Evolutionary conservation across 2,888 invertebrate genomes (phyloP).

Genomic region (Cinara cedri): DNA sequence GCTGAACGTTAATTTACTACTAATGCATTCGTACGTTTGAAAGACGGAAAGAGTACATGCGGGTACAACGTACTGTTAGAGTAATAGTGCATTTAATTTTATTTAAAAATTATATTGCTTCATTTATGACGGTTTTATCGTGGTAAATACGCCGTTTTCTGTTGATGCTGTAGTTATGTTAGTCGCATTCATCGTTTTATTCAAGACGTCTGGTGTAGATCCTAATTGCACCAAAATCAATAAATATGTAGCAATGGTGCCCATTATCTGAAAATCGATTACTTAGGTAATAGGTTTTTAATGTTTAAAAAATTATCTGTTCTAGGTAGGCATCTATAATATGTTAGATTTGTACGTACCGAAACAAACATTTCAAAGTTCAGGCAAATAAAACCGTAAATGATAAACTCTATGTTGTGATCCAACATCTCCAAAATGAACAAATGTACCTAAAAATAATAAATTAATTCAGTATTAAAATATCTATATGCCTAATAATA

Average conservation of each 20-base stretch:
- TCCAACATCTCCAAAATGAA: constrained; percentile 50
- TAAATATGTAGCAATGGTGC: constrained; percentile 44
- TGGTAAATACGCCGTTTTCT: neutral
- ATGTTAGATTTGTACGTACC: neutral
- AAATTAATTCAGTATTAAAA: too few relatives aligned
- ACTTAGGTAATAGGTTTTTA: neutral
- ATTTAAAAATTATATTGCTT: neutral
- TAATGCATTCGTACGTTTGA: too few relatives aligned
- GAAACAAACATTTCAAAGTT: constrained; percentile 47
- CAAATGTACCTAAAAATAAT: constrained; percentile 31
- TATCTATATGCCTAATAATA: too few relatives aligned
- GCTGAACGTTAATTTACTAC: too few relatives aligned
- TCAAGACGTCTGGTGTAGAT: neutral
- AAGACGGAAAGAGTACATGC: too few relatives aligned
- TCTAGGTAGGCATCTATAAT: neutral
- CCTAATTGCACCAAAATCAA: constrained; percentile 49
- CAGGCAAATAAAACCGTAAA: constrained; percentile 43
- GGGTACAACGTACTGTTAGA: too few relatives aligned
- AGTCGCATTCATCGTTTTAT: neutral
- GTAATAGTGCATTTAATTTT: neutral
- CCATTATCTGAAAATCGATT: constrained; percentile 32
- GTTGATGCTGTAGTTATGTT: neutral
- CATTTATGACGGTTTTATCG: neutral
- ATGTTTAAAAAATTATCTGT: neutral
- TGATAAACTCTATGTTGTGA: constrained; percentile 35